phyloP scores from a whole-genome alignment of 2,113 vertebrate genomes.

The Terrapene triunguis region DNA sequence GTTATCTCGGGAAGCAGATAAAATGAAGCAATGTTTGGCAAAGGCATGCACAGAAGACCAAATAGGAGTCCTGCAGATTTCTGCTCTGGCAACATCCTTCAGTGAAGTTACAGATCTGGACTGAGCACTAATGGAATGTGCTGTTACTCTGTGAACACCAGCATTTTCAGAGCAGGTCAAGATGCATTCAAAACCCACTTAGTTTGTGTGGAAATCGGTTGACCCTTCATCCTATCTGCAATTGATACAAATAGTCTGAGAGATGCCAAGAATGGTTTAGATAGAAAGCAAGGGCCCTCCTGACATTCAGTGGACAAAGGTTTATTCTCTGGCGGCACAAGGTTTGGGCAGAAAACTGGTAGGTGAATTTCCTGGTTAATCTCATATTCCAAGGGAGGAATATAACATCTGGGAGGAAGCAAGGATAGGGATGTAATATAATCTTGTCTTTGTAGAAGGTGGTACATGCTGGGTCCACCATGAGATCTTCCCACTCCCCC shows the following conservation, averaged over 20 bases:
- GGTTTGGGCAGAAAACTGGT: background rate
- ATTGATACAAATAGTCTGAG: background rate
- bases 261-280: background rate
- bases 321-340: background rate
- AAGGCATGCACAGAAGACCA: background rate
- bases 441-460: background rate
- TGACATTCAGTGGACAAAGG: background rate
- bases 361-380: background rate
- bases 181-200: background rate
- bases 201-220: background rate
- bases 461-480: background rate
- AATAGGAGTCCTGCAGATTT: background rate
- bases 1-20: background rate
- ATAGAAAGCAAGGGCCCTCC: background rate
- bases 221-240: background rate
- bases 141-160: background rate
- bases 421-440: background rate
- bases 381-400: background rate
- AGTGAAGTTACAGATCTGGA: background rate
- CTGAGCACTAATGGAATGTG: background rate
- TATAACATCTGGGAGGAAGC: background rate
- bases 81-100: background rate
- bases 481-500: background rate
- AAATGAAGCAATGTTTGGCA: background rate
- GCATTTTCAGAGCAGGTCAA: background rate